Evolutionary conservation across 1,140 invertebrate genomes (phyloP), one percentile per base, ranked within the genome.

Genomic region (Polypedilum pembai): DNA sequence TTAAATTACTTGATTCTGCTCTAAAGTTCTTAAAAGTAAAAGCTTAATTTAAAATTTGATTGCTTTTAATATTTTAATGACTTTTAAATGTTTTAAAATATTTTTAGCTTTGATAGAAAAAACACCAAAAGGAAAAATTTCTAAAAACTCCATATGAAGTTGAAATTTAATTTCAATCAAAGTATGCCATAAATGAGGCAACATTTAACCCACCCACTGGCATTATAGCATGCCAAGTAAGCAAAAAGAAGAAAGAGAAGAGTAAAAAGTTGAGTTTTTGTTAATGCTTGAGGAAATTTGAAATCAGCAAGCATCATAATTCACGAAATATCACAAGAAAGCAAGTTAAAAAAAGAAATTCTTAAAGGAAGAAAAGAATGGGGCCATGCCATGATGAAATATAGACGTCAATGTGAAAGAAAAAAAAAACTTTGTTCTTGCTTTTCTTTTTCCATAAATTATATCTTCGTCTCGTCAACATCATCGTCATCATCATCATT

Each of bases 221-320:
- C 24, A n/a, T n/a, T n/a, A n/a, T 33, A 33, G 24, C 5, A 33
- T 33, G 24, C 5, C 24, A 56, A 45, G 15, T 12, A 56, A 56
- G 12, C 15, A n/a, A n/a, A n/a, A 45, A 4, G 15, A 56, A 15
- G 12, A 15, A 56, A 15, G 15, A 56, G 45, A 56, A 56, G 45
- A 12, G 15, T n/a, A 56, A 56, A 56, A 56, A 56, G 12, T n/a
- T 56, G 45, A 12, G 8, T 45, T 45, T 45, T 45, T 45, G 41
- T 56, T 56, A n/a, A 56, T 56, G 45, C 45, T 56, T 15, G 45
- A 56, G 45, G 45, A 56, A 56, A 56, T 56, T 56, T 56, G 45
- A 56, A 56, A 56, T 56, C 45, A 56, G 45, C 45, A 56, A 56
- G 45, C 12, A 56, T 56, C 45, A 56, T 56, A 56, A 56, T 12